These are phyloP conservation scores for Ornithoptera priamus DNA, from an alignment of 2,888 invertebrate species.

Conservation along the genomic window DNA sequence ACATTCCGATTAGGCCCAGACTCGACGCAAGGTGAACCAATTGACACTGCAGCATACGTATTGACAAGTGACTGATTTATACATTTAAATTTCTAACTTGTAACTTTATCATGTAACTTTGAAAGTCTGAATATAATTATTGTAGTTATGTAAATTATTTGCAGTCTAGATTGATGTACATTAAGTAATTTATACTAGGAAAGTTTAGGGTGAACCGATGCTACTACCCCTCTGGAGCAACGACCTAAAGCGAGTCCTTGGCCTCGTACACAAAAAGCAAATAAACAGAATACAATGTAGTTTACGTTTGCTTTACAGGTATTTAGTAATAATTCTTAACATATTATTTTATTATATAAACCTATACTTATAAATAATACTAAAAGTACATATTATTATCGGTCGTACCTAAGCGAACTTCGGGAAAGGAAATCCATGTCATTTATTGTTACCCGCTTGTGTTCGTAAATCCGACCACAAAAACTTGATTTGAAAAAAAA, in stretches of 20 bases:
- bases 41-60: slow-evolving; percentile 30
- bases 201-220: too few relatives aligned
- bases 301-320: too few relatives aligned
- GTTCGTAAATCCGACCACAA: background rate
- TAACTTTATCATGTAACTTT: too few relatives aligned
- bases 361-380: background rate
- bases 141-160: too few relatives aligned
- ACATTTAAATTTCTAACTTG: background rate
- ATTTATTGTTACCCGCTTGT: background rate
- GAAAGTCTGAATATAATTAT: too few relatives aligned
- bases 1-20: slow-evolving; percentile 41
- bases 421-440: background rate
- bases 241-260: too few relatives aligned
- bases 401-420: background rate
- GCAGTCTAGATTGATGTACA: too few relatives aligned
- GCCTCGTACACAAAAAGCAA: too few relatives aligned
- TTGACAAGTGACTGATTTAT: slow-evolving; percentile 28
- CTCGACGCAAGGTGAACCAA: slow-evolving; percentile 40
- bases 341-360: background rate
- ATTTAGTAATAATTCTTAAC: too few relatives aligned
- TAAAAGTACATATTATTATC: background rate
- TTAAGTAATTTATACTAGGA: too few relatives aligned
- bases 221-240: too few relatives aligned
- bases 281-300: too few relatives aligned
- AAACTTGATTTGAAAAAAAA: background rate